Conservation (phyloP, 1,140 invertebrate genomes). For the Ectropis grisescens region DNA sequence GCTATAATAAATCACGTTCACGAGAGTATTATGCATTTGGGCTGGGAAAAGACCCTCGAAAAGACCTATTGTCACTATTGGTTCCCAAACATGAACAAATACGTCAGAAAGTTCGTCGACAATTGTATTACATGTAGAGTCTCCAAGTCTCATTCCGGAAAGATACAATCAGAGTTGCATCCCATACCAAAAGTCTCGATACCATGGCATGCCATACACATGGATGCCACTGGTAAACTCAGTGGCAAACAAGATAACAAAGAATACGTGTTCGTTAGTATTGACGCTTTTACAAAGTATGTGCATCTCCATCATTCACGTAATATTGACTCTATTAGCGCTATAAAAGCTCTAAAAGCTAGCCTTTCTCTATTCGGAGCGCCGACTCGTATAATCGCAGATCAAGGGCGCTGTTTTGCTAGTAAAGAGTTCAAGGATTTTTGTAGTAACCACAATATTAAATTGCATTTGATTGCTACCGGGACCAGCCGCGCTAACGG, state of each 20-base stretch:
- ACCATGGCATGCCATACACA: constrained; percentile 8
- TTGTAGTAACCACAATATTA: constrained; percentile 15
- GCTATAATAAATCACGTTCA: constrained; percentile 34
- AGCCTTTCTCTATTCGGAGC: constrained; percentile 21
- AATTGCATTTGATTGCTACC: constrained; percentile 21
- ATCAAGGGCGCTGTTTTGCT: constrained; percentile 26
- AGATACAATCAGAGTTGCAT: constrained; percentile 5
- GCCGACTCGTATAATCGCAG: constrained; percentile 22
- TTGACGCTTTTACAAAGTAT: constrained; percentile 15
- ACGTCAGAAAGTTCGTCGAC: constrained; percentile 29
- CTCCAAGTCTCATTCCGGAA: constrained; percentile 3
- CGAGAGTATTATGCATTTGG: constrained; percentile 20
- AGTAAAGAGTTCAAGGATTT: constrained; percentile 21
- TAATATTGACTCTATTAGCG: constrained; percentile 10
- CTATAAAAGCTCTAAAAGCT: constrained; percentile 4
- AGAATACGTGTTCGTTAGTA: constrained; percentile 11
- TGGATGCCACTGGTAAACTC: constrained; percentile 10
- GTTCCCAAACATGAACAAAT: constrained; percentile 17
- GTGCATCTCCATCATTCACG: constrained; percentile 14
- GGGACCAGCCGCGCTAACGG: constrained; percentile 19
- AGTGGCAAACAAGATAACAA: constrained; percentile 9
- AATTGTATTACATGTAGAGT: constrained; percentile 9
- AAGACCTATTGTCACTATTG: constrained; percentile 20
- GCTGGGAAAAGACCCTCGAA: constrained; percentile 24
- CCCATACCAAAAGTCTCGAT: constrained; percentile 3